Evolutionary conservation across 2,888 invertebrate species (phyloP), one percentile per base, ranked within the genome.

Genomic region (Cylindroiulus punctatus): DNA sequence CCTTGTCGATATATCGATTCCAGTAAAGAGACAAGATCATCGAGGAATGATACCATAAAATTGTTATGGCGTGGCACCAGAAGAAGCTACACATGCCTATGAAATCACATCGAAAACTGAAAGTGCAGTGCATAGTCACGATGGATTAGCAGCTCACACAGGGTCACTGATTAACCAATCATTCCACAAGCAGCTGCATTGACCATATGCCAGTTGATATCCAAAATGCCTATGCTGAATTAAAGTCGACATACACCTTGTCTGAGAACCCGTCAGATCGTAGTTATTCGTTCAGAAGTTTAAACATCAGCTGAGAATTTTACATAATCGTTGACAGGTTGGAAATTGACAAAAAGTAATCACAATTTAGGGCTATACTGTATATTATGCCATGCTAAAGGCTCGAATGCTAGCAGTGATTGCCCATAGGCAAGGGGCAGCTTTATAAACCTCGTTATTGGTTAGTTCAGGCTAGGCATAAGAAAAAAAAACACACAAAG

Each of bases 1-100:
- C 32, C 76, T 30, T 76, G 76, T 76, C 76, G 76, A 76, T 76
- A 76, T 76, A 76, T 76, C 30, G 76, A 76, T 76, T 76, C 26
- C 30, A 32, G 14, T 76, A 76, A 76, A 30, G 30, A 30, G 76
- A 76, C 76, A 76, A 32, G 30, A 30, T 30, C 76, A 76, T 76
- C 30, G 76, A 30, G 14, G 76, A 30, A 76, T 76, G 76, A 30
- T 76, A 76, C 32, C 26, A 76, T 14, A 76, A 26, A 17, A 14
- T 14, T 26, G 17, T 76, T 14, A 30, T 76, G 76, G 30, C 52
- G 19, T 76, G 44, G 14, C 4, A 44, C 26, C 30, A 30, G 76
- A 32, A 14, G 12, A 30, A 14, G 76, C 14, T 76, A 76, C 14
- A 14, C 3, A 8, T 1, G 17, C 19, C 22, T 22, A 22, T 1